Conservation (phyloP, 2,888 invertebrate genomes). For the Drosophila neonasuta region DNA sequence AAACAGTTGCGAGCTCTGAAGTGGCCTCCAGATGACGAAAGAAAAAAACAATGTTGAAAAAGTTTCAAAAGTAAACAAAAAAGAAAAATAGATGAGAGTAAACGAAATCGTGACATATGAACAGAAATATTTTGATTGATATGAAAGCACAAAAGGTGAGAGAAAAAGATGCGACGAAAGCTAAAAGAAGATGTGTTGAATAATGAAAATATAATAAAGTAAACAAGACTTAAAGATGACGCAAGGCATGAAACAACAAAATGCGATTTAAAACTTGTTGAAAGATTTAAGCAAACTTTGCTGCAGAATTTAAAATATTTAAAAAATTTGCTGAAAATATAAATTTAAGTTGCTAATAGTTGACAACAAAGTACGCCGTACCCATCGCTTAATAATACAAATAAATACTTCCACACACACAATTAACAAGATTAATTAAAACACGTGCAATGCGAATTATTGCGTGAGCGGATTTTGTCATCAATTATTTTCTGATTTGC, state of each 20-base stretch:
- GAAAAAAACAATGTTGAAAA: conserved; percentile 16
- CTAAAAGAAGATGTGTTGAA: not conserved
- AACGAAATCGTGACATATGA: conserved; percentile 37
- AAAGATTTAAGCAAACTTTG: not conserved
- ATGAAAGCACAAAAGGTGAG: conserved; percentile 1
- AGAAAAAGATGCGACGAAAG: conserved; percentile 11
- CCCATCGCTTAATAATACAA: too few species aligned
- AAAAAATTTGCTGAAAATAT: not conserved
- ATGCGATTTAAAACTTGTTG: not conserved
- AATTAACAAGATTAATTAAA: not conserved
- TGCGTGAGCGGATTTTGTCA: not conserved
- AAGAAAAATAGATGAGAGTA: conserved; percentile 1
- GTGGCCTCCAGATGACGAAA: conserved; percentile 18
- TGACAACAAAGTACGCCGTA: too few species aligned
- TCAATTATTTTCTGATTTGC: not conserved
- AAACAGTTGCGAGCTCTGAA: conserved; percentile 35
- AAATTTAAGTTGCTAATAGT: too few species aligned
- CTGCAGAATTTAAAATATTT: not conserved
- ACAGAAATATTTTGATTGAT: conserved; percentile 30
- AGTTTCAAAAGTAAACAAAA: conserved; percentile 10
- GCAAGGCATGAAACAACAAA: not conserved
- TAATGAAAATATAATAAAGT: conserved; percentile 2
- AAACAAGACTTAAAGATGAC: not conserved
- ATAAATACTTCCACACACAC: not conserved
- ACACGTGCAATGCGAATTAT: conserved; percentile 1